Evolutionary conservation across 2,113 vertebrate species (phyloP).

Genomic region (Chlorodrepanis virens): DNA sequence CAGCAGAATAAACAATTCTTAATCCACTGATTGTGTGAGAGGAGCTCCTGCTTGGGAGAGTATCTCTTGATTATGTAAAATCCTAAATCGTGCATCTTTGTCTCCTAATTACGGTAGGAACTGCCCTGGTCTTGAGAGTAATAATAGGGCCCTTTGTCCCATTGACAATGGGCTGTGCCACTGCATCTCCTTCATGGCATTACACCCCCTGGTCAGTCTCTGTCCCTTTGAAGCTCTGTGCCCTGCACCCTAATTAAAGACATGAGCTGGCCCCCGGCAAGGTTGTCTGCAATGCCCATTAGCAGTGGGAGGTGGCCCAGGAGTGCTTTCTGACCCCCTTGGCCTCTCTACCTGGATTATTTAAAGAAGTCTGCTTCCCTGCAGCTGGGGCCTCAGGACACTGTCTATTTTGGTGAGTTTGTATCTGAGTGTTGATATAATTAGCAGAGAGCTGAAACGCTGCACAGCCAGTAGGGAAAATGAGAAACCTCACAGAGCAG

Average conservation of each 20-base stretch:
- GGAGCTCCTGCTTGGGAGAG: background rate
- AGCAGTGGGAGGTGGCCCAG: background rate
- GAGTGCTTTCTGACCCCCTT: background rate
- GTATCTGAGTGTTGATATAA: constrained; percentile 37
- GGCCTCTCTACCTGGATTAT: background rate
- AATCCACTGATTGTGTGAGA: constrained; percentile 60
- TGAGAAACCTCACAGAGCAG: background rate
- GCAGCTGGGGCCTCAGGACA: constrained; percentile 1
- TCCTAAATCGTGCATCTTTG: constrained; percentile 31
- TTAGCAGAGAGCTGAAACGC: background rate
- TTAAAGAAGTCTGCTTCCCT: background rate
- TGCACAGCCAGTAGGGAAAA: constrained; percentile 6
- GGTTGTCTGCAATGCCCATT: background rate
- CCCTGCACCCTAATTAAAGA: constrained; percentile 11
- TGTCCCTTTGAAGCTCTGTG: background rate
- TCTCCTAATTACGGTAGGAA: constrained; percentile 44
- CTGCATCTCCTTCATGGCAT: background rate
- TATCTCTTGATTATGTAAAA: constrained; percentile 50
- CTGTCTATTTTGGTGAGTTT: constrained; percentile 47
- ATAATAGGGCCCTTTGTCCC: constrained; percentile 27
- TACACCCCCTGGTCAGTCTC: background rate
- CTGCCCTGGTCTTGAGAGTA: background rate
- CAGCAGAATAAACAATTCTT: constrained; percentile 59
- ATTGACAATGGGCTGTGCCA: background rate
- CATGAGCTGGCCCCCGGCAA: background rate